A percentile compares a stretch with the other conserved stretches of the same genome.
Conservation (phyloP, 2,888 invertebrate genomes). For the Leptinotarsa peninsularis region DNA sequence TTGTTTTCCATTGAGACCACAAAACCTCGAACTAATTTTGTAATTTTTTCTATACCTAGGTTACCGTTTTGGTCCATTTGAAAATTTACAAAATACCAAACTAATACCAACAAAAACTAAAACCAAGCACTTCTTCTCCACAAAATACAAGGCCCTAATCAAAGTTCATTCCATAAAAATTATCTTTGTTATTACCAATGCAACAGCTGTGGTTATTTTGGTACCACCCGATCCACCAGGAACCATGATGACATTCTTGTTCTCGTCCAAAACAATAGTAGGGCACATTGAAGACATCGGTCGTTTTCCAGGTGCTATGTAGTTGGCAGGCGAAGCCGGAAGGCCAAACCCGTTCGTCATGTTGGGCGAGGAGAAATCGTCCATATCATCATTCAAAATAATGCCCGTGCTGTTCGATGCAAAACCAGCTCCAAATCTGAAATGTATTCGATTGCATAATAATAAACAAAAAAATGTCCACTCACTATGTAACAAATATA, state of each 20-base stretch:
- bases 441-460: constrained; percentile 10
- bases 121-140: no score
- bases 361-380: constrained; percentile 84
- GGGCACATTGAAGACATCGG: constrained; percentile 95
- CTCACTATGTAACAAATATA: no score
- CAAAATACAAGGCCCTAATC: neutral
- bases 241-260: constrained; percentile 68
- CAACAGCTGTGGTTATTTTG: constrained; percentile 86
- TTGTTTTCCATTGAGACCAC: no score
- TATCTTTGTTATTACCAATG: constrained; percentile 65
- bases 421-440: constrained; percentile 66
- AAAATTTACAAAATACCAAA: no score
- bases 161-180: no score
- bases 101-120: no score
- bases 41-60: no score
- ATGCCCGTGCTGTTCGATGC: constrained; percentile 83
- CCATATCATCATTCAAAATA: constrained; percentile 89
- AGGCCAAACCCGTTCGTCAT: constrained; percentile 76
- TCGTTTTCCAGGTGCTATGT: constrained; percentile 83
- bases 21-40: no score
- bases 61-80: no score
- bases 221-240: constrained; percentile 92
- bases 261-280: constrained; percentile 76
- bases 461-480: neutral
- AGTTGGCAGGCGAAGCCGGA: constrained; percentile 84